Evolutionary conservation across 1,140 invertebrate species (phyloP), one percentile per base, ranked within the genome.

Genomic region (Hormaphis cornu): DNA sequence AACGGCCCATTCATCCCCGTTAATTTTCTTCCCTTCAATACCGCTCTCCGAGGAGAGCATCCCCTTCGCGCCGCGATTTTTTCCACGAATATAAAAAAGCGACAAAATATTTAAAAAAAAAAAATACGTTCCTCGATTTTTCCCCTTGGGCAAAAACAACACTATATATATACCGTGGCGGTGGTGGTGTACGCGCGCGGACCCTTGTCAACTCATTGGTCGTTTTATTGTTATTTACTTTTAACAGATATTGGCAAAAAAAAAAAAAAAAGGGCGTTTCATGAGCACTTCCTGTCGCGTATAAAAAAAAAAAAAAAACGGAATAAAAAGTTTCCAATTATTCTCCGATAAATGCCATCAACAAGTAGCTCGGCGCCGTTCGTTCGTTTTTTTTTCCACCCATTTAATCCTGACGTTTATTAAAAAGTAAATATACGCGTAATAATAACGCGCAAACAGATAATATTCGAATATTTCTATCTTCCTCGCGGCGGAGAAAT

Each of bases 191-290:
- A n/a, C n/a, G n/a, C 8, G 8, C 14, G n/a, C 37, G 58, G 28
- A 66, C 61, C 61, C 61, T 66, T 66, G 61, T 66, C 61, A 66
- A 66, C 42, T 66, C 61, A 66, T 66, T 66, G 61, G 61, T 66
- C 61, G 61, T 66, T 66, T 63, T 66, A 66, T 66, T 66, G 61
- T 66, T 66, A 66, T 66, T 66, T 66, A 66, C 61, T 66, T 66
- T 66, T 66, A 50, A 66, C 61, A 66, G 61, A 66, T 66, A 66
- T 66, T 66, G 42, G 44, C 46, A 46, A 66, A 46, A n/a, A n/a
- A n/a, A n/a, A n/a, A 46, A 46, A 46, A 40, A 40, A 66, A 66
- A 66, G 44, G 44, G 44, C 61, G 61, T 66, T 66, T 66, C 30
- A 44, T 28, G 7, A 24, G n/a, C 28, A 30, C 42, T 50, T 44